Evolutionary conservation across 2,888 invertebrate species (phyloP).

Genomic region (Nemapogon koenigi): DNA sequence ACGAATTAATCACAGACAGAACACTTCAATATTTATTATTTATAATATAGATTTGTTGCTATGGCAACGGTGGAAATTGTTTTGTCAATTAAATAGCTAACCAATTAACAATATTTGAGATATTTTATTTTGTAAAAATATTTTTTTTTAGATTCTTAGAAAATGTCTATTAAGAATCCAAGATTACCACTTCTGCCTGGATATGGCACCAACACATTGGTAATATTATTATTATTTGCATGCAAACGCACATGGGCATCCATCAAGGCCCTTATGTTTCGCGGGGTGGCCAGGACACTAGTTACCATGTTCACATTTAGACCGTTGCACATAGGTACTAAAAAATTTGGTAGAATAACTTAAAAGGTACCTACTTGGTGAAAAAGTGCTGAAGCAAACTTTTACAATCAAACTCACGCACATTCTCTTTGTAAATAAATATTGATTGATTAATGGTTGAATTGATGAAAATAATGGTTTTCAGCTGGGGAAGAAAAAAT

Average conservation of each 20-base stretch:
- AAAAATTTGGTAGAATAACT: too few species aligned
- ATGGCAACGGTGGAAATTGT: not conserved
- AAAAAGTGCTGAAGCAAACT: too few species aligned
- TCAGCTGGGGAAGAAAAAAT: constrained; percentile 45
- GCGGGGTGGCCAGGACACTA: too few species aligned
- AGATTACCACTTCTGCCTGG: constrained; percentile 78
- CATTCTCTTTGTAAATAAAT: too few species aligned
- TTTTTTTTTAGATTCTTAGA: constrained; percentile 12
- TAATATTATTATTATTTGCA: too few species aligned
- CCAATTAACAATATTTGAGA: not conserved
- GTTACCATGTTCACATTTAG: too few species aligned
- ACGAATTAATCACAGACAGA: too few species aligned
- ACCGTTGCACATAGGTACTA: too few species aligned
- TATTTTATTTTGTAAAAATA: not conserved
- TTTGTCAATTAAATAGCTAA: not conserved
- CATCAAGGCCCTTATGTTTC: too few species aligned
- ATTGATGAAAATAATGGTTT: not conserved
- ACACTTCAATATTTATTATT: not conserved
- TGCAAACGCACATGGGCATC: too few species aligned
- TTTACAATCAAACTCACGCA: too few species aligned
- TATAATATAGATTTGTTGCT: not conserved
- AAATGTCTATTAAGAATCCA: constrained; percentile 63
- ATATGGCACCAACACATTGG: constrained; percentile 70
- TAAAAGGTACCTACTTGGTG: too few species aligned
- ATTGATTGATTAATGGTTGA: not conserved